Evolutionary conservation across 2,888 invertebrate genomes (phyloP).

Genomic region (Gandaritis pyraliata): DNA sequence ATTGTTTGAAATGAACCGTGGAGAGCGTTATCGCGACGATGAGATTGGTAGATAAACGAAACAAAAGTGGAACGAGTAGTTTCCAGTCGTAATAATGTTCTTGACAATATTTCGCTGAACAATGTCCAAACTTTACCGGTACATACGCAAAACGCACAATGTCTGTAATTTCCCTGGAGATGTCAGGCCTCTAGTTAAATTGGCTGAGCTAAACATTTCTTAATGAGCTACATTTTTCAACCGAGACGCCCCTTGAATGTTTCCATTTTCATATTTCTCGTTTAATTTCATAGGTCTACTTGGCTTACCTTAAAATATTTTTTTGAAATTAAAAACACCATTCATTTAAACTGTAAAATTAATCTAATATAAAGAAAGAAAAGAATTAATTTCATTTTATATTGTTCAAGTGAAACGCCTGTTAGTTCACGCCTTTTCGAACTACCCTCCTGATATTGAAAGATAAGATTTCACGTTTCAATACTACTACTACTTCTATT

Average conservation of each 20-base stretch:
- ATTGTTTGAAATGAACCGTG: slow-evolving; percentile 50
- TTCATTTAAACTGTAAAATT: too few species aligned
- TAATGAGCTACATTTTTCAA: slow-evolving; percentile 75
- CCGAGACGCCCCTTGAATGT: slow-evolving; percentile 61
- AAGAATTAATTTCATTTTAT: too few species aligned
- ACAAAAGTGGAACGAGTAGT: slow-evolving; percentile 42
- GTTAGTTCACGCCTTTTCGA: too few species aligned
- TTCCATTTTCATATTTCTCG: slow-evolving; percentile 59
- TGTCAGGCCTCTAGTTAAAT: slow-evolving; percentile 72
- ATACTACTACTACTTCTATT: too few species aligned
- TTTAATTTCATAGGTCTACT: slow-evolving; percentile 47
- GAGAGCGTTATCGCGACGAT: slow-evolving; percentile 31
- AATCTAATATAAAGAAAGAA: too few species aligned
- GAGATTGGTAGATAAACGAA: slow-evolving; percentile 41
- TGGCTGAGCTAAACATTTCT: slow-evolving; percentile 76
- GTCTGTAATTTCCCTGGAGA: slow-evolving; percentile 74
- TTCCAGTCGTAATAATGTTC: slow-evolving; percentile 49
- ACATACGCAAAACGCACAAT: slow-evolving; percentile 67
- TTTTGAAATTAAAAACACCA: neutral
- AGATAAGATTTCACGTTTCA: too few species aligned
- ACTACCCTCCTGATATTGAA: too few species aligned
- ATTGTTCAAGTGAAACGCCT: too few species aligned
- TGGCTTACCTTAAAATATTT: slow-evolving; percentile 29
- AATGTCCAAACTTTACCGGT: slow-evolving; percentile 60
- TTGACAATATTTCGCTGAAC: slow-evolving; percentile 53